Evolutionary conservation across 2,888 invertebrate genomes (phyloP).

Genomic region (Oligia strigilis): DNA sequence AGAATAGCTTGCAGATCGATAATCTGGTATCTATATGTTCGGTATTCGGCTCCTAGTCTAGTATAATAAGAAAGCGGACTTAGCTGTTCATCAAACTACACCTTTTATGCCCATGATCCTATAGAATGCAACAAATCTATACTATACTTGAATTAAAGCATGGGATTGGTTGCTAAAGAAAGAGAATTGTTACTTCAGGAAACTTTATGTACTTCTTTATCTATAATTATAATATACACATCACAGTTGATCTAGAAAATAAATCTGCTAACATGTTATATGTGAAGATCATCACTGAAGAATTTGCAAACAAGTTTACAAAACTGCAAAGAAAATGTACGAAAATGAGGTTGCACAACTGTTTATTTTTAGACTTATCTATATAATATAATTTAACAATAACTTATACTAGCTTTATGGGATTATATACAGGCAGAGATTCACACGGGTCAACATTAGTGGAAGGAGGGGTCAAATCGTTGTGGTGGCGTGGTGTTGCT

Average conservation of each 20-base stretch:
- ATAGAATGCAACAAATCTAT: neutral
- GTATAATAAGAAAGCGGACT: neutral
- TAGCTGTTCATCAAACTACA: neutral
- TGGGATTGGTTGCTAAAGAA: neutral
- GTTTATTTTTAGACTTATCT: constrained; percentile 50
- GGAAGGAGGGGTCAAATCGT: constrained; percentile 69
- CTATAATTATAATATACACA: neutral
- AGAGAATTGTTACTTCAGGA: neutral
- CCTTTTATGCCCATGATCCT: neutral
- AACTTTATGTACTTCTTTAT: neutral
- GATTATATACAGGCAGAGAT: constrained; percentile 62
- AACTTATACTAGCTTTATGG: constrained; percentile 56
- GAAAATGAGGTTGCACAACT: constrained; percentile 35
- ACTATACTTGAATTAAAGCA: neutral
- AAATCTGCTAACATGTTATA: neutral
- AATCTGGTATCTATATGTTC: neutral
- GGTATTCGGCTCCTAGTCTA: neutral
- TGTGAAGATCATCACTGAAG: neutral
- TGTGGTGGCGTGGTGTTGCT: constrained; percentile 75
- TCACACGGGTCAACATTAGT: constrained; percentile 60
- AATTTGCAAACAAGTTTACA: constrained; percentile 7
- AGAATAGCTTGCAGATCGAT: neutral
- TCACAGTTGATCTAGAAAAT: neutral
- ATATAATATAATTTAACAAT: constrained; percentile 41
- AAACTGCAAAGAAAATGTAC: constrained; percentile 18